A percentile compares a stretch with the other conserved stretches of the same genome.
Conservation (phyloP, 64 coral and sea anemone species). For the Stichodactyla helianthus region DNA sequence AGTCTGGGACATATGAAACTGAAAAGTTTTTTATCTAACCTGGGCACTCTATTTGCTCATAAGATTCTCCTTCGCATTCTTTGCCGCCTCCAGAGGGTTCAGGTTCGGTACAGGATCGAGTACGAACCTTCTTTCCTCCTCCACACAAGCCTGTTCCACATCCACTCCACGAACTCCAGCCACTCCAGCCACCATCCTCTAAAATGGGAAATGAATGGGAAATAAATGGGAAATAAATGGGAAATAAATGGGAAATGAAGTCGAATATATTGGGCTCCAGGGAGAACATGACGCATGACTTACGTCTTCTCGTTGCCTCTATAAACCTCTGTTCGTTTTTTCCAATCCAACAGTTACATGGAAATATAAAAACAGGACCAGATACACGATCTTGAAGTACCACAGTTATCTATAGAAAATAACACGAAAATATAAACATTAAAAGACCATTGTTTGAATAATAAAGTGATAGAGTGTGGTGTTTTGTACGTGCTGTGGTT, state of each 20-base stretch:
- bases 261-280: too few species aligned
- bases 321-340: constrained; percentile 19
- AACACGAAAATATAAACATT: not conserved
- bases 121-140: constrained; percentile 42
- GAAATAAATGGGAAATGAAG: not conserved
- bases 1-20: too few species aligned
- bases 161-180: constrained; percentile 42
- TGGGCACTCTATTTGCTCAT: constrained; percentile 26
- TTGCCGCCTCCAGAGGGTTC: constrained; percentile 28
- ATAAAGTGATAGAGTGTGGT: too few species aligned
- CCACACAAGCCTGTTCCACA: constrained; percentile 37
- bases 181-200: constrained; percentile 40
- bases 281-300: not conserved
- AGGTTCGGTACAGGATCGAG: constrained; percentile 43
- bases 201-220: not conserved
- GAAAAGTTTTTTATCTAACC: too few species aligned
- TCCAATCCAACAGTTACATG: constrained; percentile 46
- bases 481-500: too few species aligned
- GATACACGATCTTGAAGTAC: constrained; percentile 35
- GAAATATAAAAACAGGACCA: constrained; percentile 38
- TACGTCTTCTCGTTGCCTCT: constrained; percentile 15
- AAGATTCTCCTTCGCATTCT: constrained; percentile 25
- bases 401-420: constrained; percentile 18
- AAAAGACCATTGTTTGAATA: too few species aligned
- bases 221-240: not conserved